phyloP scores from a whole-genome alignment of 2,888 invertebrate species.

The Calephelis perditalis region DNA sequence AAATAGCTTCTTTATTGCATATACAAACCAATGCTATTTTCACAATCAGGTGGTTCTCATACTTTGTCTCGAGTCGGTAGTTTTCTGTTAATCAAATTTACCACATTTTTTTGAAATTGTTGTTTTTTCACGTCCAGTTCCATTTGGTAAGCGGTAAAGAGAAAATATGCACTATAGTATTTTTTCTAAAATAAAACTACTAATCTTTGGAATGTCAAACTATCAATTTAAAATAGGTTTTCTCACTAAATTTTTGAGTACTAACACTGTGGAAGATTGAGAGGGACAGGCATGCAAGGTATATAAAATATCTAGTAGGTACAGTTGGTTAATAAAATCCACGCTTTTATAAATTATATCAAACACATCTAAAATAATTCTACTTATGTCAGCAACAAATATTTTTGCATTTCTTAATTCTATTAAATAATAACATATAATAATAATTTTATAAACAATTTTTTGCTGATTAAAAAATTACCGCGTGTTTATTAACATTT shows the following conservation, averaged over 20 bases:
- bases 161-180: slow-evolving; percentile 71
- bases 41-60: slow-evolving; percentile 98
- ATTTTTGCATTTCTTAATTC: not conserved
- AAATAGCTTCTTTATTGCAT: slow-evolving; percentile 39
- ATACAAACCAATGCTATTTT: slow-evolving; percentile 96
- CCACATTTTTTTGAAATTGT: slow-evolving; percentile 35
- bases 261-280: not conserved
- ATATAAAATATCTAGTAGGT: slow-evolving; percentile 4
- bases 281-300: slow-evolving; percentile 4
- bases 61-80: slow-evolving; percentile 97
- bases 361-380: not conserved
- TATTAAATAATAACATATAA: too few relatives aligned
- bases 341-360: not conserved
- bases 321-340: not conserved
- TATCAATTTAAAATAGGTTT: slow-evolving; percentile 1
- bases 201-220: not conserved
- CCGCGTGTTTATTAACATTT: too few relatives aligned
- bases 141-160: slow-evolving; percentile 73
- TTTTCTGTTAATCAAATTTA: slow-evolving; percentile 86
- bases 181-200: slow-evolving; percentile 13
- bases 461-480: too few relatives aligned
- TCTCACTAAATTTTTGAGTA: not conserved
- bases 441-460: too few relatives aligned
- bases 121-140: slow-evolving; percentile 57
- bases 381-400: slow-evolving; percentile 2